phyloP scores from a whole-genome alignment of 1,140 invertebrate genomes.

The Eubasilissa regina region DNA sequence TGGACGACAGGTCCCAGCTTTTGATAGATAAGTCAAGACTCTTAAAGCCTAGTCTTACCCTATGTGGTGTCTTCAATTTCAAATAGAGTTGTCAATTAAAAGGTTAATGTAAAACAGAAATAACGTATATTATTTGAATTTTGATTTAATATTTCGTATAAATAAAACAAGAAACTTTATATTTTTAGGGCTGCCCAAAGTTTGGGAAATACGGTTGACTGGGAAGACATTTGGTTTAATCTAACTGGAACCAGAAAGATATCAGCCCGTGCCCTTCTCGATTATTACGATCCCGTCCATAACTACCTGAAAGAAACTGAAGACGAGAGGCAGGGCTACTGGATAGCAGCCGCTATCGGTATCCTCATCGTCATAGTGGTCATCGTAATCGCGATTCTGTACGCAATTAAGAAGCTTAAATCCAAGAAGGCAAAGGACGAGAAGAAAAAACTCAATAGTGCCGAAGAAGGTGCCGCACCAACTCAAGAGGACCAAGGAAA shows the following conservation, averaged over 20 bases:
- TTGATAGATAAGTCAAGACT: too few relatives aligned
- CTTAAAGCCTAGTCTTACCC: too few relatives aligned
- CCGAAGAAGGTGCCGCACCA: too few relatives aligned
- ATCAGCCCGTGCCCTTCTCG: not conserved
- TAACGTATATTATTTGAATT: too few relatives aligned
- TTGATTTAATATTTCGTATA: too few relatives aligned
- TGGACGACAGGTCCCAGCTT: too few relatives aligned
- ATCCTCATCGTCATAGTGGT: not conserved
- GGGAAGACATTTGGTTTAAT: slow-evolving; percentile 11
- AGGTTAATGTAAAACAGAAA: too few relatives aligned
- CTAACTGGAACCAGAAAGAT: slow-evolving; percentile 10
- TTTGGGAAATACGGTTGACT: not conserved
- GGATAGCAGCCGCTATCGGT: slow-evolving; percentile 11
- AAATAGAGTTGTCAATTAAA: too few relatives aligned
- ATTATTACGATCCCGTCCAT: slow-evolving; percentile 21
- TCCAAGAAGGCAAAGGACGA: not conserved
- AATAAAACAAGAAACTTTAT: not conserved
- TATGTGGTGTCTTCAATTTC: too few relatives aligned
- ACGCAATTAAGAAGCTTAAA: not conserved
- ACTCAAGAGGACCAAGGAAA: too few relatives aligned
- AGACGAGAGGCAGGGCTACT: not conserved
- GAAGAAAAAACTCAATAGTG: too few relatives aligned
- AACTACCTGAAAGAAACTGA: not conserved
- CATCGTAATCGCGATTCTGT: not conserved
- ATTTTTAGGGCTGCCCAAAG: not conserved